Evolutionary conservation across 2,888 invertebrate genomes (phyloP).

Genomic region (Siphlonurus alternatus): DNA sequence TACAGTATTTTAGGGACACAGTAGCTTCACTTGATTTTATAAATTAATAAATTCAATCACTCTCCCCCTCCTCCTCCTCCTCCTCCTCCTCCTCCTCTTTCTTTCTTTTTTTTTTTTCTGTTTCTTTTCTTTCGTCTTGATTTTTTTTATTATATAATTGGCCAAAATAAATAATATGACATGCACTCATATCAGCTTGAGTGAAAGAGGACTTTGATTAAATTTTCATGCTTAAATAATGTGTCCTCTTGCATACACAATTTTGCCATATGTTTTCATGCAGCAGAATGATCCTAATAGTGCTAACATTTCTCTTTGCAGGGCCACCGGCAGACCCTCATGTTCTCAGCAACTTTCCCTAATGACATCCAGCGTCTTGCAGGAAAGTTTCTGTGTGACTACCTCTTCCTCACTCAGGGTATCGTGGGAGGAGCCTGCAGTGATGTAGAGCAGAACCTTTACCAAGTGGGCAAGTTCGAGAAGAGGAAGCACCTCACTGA

Average conservation of each 20-base stretch:
- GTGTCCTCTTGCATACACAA: not conserved
- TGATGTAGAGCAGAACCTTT: slow-evolving; percentile 71
- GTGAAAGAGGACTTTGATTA: not conserved
- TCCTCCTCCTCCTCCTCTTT: too few relatives aligned
- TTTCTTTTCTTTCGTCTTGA: too few relatives aligned
- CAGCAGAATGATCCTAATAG: not conserved
- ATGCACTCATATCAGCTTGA: too few relatives aligned
- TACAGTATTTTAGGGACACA: too few relatives aligned
- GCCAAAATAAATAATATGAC: slow-evolving; percentile 26
- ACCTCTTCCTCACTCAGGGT: slow-evolving; percentile 78
- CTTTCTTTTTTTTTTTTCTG: too few relatives aligned
- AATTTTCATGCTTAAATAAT: slow-evolving; percentile 2
- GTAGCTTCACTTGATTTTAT: too few relatives aligned
- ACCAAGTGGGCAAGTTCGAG: slow-evolving; percentile 47
- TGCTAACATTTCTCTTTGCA: slow-evolving; percentile 21
- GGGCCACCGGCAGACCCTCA: slow-evolving; percentile 44
- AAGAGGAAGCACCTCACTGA: slow-evolving; percentile 59
- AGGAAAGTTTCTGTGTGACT: slow-evolving; percentile 53
- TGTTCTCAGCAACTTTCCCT: slow-evolving; percentile 68
- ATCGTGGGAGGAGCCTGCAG: slow-evolving; percentile 83
- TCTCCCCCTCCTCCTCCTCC: too few relatives aligned
- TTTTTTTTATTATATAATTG: too few relatives aligned
- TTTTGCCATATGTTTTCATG: too few relatives aligned
- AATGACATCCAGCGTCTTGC: slow-evolving; percentile 60
- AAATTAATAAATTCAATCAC: too few relatives aligned